phyloP scores from a whole-genome alignment of 1,140 invertebrate species.

The Drosophila yakuba region DNA sequence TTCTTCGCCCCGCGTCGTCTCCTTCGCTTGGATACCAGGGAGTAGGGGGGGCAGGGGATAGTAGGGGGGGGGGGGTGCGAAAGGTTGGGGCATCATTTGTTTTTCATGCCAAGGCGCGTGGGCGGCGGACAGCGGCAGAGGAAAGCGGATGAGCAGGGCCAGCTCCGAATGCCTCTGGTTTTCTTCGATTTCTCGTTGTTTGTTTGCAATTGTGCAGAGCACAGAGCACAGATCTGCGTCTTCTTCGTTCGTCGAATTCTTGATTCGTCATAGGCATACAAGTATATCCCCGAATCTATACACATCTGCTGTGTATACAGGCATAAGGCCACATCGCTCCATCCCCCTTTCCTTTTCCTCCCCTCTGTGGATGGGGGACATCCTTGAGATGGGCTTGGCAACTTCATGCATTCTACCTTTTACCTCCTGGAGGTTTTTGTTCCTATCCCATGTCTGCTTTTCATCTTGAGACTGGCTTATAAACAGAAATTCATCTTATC shows the following conservation, averaged over 20 bases:
- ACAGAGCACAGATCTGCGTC: constrained; percentile 39
- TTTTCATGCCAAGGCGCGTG: constrained; percentile 17
- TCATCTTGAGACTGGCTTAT: no score
- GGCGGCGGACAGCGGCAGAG: constrained; percentile 1
- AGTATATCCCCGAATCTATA: constrained; percentile 33
- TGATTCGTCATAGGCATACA: constrained; percentile 43
- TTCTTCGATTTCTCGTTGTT: constrained; percentile 18
- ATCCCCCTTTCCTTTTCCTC: not conserved
- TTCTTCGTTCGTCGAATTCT: constrained; percentile 39
- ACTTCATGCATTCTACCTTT: no score
- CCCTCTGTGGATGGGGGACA: not conserved
- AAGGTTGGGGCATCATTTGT: constrained; percentile 20
- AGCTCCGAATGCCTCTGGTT: constrained; percentile 12
- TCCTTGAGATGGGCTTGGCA: constrained; percentile 5
- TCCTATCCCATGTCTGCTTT: no score
- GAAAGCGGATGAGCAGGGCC: constrained; percentile 12
- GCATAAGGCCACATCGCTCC: constrained; percentile 1
- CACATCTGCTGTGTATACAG: not conserved
- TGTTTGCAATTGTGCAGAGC: constrained; percentile 33
- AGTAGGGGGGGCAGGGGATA: not conserved
- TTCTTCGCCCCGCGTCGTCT: not conserved
- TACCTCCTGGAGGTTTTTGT: not conserved
- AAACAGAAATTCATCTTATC: no score
- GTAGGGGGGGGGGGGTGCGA: not conserved
- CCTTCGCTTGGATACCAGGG: not conserved